phyloP scores from a whole-genome alignment of 2,797 vertebrate species.

The Pangasius larnaudii region DNA sequence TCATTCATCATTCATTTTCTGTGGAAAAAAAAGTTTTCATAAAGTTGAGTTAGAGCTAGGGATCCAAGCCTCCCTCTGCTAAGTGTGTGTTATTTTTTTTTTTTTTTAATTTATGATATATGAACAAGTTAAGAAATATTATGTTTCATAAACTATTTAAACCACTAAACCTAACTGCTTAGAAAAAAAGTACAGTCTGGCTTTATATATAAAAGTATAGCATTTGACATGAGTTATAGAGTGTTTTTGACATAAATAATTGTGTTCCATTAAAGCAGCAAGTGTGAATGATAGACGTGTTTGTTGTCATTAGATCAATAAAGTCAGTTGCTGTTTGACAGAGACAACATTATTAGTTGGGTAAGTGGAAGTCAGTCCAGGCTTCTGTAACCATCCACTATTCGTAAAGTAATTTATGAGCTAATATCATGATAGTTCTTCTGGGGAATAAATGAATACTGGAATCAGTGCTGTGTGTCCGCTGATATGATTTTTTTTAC shows the following conservation, averaged over 20 bases:
- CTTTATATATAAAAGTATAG: background rate
- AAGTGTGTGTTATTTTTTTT: background rate
- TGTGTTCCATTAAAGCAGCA: slow-evolving; percentile 5
- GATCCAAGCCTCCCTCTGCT: background rate
- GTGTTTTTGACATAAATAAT: slow-evolving; percentile 13
- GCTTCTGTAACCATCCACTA: background rate
- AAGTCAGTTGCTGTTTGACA: background rate
- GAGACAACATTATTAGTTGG: slow-evolving; percentile 16
- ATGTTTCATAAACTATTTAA: background rate
- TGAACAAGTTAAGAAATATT: background rate
- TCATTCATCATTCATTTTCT: background rate
- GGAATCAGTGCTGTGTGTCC: slow-evolving; percentile 55
- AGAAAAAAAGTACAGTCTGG: background rate
- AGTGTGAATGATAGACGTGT: background rate
- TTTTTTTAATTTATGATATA: background rate
- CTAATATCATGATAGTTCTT: slow-evolving; percentile 57
- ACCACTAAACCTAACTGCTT: background rate
- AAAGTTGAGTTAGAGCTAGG: background rate
- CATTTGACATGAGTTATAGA: background rate
- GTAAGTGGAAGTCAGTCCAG: slow-evolving; percentile 15
- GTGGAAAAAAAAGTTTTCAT: background rate
- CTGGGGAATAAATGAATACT: slow-evolving; percentile 49
- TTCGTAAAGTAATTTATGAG: slow-evolving; percentile 62
- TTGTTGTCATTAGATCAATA: slow-evolving; percentile 14
- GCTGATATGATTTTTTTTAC: slow-evolving; percentile 57